phyloP scores from a whole-genome alignment of 2,113 vertebrate genomes.

The Eidolon helvum region DNA sequence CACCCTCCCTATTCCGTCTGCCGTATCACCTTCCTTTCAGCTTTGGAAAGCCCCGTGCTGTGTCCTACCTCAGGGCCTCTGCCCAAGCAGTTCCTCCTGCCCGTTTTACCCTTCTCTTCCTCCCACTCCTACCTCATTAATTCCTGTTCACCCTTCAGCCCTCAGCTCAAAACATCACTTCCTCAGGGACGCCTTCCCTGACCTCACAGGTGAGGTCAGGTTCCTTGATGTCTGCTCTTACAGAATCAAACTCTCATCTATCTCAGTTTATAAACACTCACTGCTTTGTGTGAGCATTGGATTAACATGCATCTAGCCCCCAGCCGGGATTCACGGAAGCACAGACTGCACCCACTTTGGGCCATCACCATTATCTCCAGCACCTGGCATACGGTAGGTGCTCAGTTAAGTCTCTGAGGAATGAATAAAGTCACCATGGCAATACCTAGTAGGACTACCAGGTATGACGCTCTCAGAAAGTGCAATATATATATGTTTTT shows the following conservation, averaged over 20 bases:
- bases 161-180: neutral
- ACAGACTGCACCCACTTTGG: neutral
- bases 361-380: neutral
- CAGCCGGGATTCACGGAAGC: neutral
- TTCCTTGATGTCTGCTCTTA: neutral
- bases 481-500: neutral
- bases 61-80: neutral
- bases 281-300: neutral
- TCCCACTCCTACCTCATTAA: neutral
- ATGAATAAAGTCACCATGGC: neutral
- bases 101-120: neutral
- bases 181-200: neutral
- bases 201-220: neutral
- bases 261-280: neutral
- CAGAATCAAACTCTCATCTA: neutral
- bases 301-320: neutral
- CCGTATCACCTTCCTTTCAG: neutral
- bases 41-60: neutral
- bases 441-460: neutral
- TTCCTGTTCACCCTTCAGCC: neutral
- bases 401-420: neutral
- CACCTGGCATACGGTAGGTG: neutral
- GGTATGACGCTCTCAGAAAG: neutral
- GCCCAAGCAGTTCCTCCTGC: neutral
- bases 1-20: neutral